A percentile compares a stretch with the other conserved stretches of the same genome.
Evolutionary conservation across 2,797 vertebrate genomes (phyloP).

Genomic region (Semotilus atromaculatus): DNA sequence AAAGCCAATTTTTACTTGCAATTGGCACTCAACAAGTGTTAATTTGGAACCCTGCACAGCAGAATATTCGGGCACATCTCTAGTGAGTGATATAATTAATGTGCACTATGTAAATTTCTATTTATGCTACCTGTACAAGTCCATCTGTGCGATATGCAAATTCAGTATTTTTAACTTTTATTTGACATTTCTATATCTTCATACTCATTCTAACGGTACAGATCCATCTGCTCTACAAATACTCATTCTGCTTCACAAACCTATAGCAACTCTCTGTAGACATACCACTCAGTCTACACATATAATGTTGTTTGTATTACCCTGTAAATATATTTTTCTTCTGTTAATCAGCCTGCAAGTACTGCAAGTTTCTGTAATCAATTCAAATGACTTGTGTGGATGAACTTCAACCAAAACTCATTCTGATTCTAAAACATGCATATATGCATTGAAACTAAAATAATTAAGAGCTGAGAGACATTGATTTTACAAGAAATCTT

Average conservation of each 20-base stretch:
- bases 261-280: neutral
- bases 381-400: neutral
- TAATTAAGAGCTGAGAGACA: constrained; percentile 1
- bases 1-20: neutral
- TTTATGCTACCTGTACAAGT: neutral
- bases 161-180: neutral
- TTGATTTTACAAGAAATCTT: constrained; percentile 31
- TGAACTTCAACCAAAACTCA: neutral
- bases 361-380: neutral
- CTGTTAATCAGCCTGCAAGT: neutral
- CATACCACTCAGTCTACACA: neutral
- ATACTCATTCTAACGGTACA: neutral
- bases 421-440: neutral
- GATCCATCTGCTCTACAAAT: neutral
- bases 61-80: neutral
- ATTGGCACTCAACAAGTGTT: neutral
- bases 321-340: neutral
- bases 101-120: constrained; percentile 2
- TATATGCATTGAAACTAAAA: constrained; percentile 10
- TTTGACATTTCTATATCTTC: constrained; percentile 12
- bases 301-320: neutral
- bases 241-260: neutral
- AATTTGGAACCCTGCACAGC: neutral
- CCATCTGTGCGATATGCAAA: constrained; percentile 3
- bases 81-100: neutral